Conservation (phyloP, 2,797 vertebrate species). For the Antennarius maculatus region DNA sequence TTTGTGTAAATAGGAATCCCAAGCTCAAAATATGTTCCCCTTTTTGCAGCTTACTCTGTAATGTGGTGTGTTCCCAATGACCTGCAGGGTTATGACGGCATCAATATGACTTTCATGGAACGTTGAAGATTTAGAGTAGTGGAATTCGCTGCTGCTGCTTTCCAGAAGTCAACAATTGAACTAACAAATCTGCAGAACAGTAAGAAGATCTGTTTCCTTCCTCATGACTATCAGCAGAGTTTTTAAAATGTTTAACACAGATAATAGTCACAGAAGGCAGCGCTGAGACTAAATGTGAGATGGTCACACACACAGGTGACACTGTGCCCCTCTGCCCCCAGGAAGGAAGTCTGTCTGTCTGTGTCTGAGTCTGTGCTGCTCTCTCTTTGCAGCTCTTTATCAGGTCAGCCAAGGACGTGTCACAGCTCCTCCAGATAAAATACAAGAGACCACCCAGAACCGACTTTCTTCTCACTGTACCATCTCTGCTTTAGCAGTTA, state of each 20-base stretch:
- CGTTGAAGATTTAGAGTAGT: constrained; percentile 39
- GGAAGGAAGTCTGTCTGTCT: constrained; percentile 56
- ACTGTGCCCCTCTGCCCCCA: constrained; percentile 54
- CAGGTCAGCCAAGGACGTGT: constrained; percentile 66
- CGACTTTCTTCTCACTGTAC: constrained; percentile 60
- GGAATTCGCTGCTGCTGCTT: constrained; percentile 12
- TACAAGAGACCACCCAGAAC: constrained; percentile 77
- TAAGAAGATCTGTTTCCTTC: constrained; percentile 13
- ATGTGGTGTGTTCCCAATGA: constrained; percentile 71
- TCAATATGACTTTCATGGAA: constrained; percentile 66
- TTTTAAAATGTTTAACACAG: neutral
- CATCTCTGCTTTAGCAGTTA: constrained; percentile 71
- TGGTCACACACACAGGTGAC: constrained; percentile 78
- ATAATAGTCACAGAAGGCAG: constrained; percentile 70
- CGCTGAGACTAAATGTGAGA: constrained; percentile 61
- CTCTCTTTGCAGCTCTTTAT: constrained; percentile 43
- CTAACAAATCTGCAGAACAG: constrained; percentile 68
- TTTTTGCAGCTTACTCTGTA: constrained; percentile 74
- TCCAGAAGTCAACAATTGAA: constrained; percentile 35
- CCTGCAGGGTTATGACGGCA: constrained; percentile 50
- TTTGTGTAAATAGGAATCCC: no score
- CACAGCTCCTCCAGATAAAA: constrained; percentile 76
- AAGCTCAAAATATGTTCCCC: constrained; percentile 58
- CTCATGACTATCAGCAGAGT: constrained; percentile 3
- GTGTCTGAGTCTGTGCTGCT: constrained; percentile 26